Evolutionary conservation across 2,113 vertebrate species (phyloP).

Genomic region (Paradoxurus hermaphroditus): DNA sequence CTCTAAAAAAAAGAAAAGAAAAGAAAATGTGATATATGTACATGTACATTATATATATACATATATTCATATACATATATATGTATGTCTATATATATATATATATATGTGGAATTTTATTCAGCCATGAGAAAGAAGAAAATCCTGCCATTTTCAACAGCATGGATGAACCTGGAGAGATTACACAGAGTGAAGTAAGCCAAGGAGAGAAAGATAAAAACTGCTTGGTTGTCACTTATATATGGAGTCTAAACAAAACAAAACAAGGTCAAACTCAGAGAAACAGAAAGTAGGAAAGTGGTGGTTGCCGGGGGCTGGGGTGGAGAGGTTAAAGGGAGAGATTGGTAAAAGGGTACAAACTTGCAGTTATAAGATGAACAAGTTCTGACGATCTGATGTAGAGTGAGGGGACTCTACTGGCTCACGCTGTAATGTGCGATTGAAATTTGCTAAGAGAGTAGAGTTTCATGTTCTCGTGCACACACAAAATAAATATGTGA

Average conservation of each 20-base stretch:
- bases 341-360: background rate
- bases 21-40: too few species aligned
- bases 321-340: background rate
- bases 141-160: background rate
- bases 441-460: background rate
- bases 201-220: background rate
- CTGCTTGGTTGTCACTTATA: background rate
- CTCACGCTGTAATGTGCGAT: background rate
- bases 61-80: too few species aligned
- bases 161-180: background rate
- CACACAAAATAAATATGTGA: background rate
- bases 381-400: background rate
- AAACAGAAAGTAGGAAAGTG: conserved; percentile 4
- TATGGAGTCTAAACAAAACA: background rate
- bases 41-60: too few species aligned
- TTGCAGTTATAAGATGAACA: background rate
- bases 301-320: background rate
- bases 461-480: background rate
- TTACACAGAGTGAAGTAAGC: background rate
- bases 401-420: background rate
- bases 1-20: too few species aligned
- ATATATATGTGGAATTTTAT: background rate
- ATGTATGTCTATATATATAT: too few species aligned
- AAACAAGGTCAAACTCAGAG: background rate
- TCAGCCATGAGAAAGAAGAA: background rate